phyloP scores from a whole-genome alignment of 2,888 invertebrate species.

The Orgyia antiqua region DNA sequence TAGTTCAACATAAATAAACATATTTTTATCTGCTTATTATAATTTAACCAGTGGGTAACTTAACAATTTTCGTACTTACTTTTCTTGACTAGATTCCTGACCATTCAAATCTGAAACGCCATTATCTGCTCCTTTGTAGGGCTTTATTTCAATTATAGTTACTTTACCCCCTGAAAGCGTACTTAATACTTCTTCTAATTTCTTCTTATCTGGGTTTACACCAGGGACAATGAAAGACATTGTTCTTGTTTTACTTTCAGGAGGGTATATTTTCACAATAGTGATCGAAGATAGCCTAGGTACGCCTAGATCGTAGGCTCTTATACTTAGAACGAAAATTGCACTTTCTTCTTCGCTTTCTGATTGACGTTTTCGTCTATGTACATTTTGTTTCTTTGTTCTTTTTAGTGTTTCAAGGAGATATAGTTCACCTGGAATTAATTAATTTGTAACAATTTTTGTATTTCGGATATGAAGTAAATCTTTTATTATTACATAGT shows the following conservation, averaged over 20 bases:
- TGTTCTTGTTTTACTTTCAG: constrained; percentile 85
- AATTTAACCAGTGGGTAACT: not conserved
- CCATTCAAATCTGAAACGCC: constrained; percentile 74
- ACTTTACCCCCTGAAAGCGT: constrained; percentile 89
- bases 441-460: too few relatives aligned
- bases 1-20: not conserved
- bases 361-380: constrained; percentile 70
- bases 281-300: constrained; percentile 86
- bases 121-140: constrained; percentile 79
- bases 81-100: constrained; percentile 75
- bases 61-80: constrained; percentile 42
- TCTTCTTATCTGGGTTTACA: constrained; percentile 83
- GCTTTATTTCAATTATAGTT: constrained; percentile 84
- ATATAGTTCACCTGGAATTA: constrained; percentile 79
- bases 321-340: constrained; percentile 82
- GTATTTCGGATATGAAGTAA: too few relatives aligned
- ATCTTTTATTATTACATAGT: too few relatives aligned
- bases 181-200: constrained; percentile 86
- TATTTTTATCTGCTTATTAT: not conserved
- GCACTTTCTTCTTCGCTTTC: constrained; percentile 63
- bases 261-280: constrained; percentile 86
- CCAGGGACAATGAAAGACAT: constrained; percentile 91
- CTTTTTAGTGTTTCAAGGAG: constrained; percentile 75
- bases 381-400: constrained; percentile 56
- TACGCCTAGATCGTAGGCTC: constrained; percentile 91